Percentiles rank a stretch among this genome's conserved stretches.
Conservation (phyloP, 2,888 invertebrate species). For the Scaptomyza flava region DNA sequence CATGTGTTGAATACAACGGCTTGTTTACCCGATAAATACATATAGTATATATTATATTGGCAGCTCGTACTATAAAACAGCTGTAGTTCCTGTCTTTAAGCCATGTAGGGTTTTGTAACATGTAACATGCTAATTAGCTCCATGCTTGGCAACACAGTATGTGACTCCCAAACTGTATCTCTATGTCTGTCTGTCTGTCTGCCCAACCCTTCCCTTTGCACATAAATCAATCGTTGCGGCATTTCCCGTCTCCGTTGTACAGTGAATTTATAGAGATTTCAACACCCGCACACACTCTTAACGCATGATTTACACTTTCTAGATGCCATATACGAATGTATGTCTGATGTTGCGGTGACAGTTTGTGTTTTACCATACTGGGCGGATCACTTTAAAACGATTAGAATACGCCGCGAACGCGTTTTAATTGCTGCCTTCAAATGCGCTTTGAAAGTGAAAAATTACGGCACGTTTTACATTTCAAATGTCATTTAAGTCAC, state of each 20-base stretch:
- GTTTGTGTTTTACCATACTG: constrained; percentile 47
- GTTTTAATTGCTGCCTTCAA: constrained; percentile 41
- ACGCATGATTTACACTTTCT: constrained; percentile 48
- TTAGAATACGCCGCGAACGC: constrained; percentile 34
- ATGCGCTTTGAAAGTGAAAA: background rate
- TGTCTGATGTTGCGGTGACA: constrained; percentile 26
- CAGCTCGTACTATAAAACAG: constrained; percentile 30
- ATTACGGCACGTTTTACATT: constrained; percentile 1
- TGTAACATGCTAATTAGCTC: constrained; percentile 76
- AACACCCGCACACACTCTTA: constrained; percentile 3
- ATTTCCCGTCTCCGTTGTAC: constrained; percentile 52
- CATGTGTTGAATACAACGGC: constrained; percentile 40
- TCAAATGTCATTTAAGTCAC: background rate
- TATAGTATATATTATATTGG: background rate
- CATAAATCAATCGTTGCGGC: constrained; percentile 48
- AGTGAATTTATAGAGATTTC: constrained; percentile 48
- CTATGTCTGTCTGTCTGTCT: constrained; percentile 9
- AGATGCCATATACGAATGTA: constrained; percentile 8
- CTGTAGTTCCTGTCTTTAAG: constrained; percentile 61
- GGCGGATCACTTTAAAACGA: constrained; percentile 17
- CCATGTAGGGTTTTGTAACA: constrained; percentile 65
- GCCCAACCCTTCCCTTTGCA: constrained; percentile 6
- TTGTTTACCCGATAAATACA: constrained; percentile 26
- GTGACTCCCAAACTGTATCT: constrained; percentile 23
- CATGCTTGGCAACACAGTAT: constrained; percentile 37